Percentiles rank a stretch among this genome's conserved stretches.
phyloP scores from a whole-genome alignment of 2,113 vertebrate species.

The Tragelaphus scriptus region DNA sequence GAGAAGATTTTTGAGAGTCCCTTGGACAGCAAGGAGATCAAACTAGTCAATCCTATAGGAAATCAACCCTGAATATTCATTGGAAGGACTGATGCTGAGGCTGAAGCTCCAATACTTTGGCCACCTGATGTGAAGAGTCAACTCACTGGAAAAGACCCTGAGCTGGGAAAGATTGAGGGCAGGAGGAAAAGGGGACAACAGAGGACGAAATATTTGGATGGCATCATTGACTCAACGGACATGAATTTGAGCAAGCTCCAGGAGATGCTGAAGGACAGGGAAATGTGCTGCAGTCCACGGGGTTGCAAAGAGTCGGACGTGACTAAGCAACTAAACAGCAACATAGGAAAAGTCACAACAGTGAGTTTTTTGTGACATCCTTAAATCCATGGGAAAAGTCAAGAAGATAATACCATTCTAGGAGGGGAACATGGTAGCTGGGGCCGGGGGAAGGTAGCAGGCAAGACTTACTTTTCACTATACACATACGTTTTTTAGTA shows the following conservation, averaged over 20 bases:
- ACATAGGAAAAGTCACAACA: background rate
- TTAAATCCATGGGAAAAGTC: background rate
- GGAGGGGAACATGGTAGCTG: background rate
- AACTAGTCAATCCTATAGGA: background rate
- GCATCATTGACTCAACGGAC: background rate
- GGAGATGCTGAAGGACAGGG: background rate
- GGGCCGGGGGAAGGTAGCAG: background rate
- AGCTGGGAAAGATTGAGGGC: background rate
- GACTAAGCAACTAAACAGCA: background rate
- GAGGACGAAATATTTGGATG: background rate
- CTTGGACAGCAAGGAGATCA: background rate
- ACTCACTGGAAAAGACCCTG: background rate
- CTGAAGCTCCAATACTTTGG: background rate
- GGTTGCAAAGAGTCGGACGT: background rate
- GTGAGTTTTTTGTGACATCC: background rate
- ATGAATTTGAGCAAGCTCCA: background rate
- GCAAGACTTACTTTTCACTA: background rate
- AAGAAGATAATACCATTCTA: background rate
- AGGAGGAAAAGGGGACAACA: background rate
- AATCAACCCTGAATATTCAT: background rate
- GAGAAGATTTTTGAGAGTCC: background rate
- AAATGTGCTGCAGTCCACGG: background rate
- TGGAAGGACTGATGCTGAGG: background rate
- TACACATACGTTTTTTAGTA: background rate
- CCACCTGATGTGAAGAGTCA: background rate